phyloP scores from a whole-genome alignment of 2,797 vertebrate genomes.

The Eulemur rubriventer region DNA sequence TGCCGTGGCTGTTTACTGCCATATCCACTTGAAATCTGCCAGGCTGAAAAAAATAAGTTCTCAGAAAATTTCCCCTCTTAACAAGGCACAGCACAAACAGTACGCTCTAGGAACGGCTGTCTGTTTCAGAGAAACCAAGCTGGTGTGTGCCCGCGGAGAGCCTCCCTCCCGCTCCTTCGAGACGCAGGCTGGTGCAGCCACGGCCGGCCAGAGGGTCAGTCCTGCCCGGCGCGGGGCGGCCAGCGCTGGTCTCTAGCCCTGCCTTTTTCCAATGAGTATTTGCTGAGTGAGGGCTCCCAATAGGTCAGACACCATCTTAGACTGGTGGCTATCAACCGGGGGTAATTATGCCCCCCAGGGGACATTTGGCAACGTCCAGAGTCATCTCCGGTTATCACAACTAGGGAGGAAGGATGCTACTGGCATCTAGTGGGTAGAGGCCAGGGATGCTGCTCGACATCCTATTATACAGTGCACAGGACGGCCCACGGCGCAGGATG shows the following conservation, averaged over 20 bases:
- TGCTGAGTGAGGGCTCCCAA: not conserved
- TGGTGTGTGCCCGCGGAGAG: accelerated
- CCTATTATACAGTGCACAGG: accelerated
- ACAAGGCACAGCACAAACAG: not conserved
- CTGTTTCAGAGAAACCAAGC: not conserved
- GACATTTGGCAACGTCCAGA: not conserved
- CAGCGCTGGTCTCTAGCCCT: not conserved
- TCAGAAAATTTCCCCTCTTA: not conserved
- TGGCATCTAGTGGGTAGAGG: not conserved
- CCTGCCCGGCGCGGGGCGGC: not conserved
- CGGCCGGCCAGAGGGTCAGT: too few species aligned
- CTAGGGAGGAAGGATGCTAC: not conserved
- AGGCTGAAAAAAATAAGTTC: not conserved
- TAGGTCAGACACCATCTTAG: not conserved
- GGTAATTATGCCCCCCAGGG: not conserved
- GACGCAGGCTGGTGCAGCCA: accelerated
- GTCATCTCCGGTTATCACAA: not conserved
- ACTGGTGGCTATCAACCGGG: not conserved
- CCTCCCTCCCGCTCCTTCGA: accelerated
- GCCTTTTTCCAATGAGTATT: not conserved
- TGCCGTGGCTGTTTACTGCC: not conserved
- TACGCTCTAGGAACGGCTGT: accelerated
- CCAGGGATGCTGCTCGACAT: not conserved
- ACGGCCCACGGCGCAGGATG: not conserved
- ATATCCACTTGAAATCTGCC: not conserved